Evolutionary conservation across 2,797 vertebrate genomes (phyloP), one percentile per base, ranked within the genome.

Genomic region (Emydoidea blandingii): DNA sequence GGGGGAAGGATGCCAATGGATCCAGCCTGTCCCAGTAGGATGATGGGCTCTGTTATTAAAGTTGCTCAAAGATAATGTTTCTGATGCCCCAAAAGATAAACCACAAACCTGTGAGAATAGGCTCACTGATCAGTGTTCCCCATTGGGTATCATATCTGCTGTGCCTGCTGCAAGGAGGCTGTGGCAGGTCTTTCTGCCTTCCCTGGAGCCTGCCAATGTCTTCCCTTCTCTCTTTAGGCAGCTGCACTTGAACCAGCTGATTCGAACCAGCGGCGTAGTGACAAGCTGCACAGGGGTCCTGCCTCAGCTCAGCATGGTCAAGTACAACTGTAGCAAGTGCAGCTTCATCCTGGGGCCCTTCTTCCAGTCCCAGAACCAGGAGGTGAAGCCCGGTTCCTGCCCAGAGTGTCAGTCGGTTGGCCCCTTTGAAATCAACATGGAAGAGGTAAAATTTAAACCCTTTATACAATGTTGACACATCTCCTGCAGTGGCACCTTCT

Each of bases 381-480:
- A 99, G 85, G 99, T 99, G 97, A 99, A 99, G 97, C 99, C 99
- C 0, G 99, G 99, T n/a, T 99, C 99, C 92, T 99, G 99, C 83
- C 99, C 99, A 0, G 99, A 99, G 97, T 99, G 99, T 96, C 99
- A 99, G 97, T 99, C 99, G 1, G 92, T 98, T 3, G 99, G 99
- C 1, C 99, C 99, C 1, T 99, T 99, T 19, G 99, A 99, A 94
- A 99, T 99, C 98, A 99, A 99, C 98, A 99, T 99, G 99, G 99
- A 99, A 95, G 98, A 99, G 99, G 99, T 99, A 91, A 97, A 96
- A 81, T 72, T 37, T 72, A 72, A 72, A 72, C n/a, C 19, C 4
- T 9, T n/a, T 72, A n/a, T 41, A 37, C 37, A 23, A 12, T 12
- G 65, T 23, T 37, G 5, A 72, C 19, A 6, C 23, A 21, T 37